These are phyloP conservation scores for Pachyramphus minor DNA, from an alignment of 2,113 vertebrate genomes.

Conservation along the genomic window DNA sequence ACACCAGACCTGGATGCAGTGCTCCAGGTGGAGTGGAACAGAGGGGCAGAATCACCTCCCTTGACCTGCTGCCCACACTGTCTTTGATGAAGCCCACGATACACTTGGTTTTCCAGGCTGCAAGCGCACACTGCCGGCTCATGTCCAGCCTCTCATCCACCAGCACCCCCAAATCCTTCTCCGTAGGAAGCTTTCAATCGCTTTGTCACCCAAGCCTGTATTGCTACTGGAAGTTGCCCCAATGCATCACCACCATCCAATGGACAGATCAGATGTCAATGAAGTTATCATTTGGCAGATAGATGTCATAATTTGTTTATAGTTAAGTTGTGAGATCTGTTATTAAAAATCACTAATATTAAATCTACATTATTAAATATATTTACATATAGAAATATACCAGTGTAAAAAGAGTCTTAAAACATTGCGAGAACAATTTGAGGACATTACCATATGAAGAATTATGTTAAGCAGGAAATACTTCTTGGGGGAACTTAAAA, in stretches of 20 bases:
- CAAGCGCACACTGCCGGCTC: fast-evolving
- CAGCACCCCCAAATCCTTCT: not conserved
- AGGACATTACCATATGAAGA: not conserved
- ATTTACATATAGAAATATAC: not conserved
- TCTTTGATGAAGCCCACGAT: not conserved
- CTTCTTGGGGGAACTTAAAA: not conserved
- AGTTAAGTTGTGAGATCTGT: not conserved
- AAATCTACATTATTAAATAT: not conserved
- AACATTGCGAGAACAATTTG: not conserved
- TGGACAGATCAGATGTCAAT: not conserved
- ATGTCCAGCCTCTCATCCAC: not conserved
- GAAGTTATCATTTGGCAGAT: not conserved
- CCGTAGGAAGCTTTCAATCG: not conserved
- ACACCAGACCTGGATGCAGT: not conserved
- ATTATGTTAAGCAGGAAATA: not conserved
- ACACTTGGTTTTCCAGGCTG: not conserved
- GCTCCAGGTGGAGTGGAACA: not conserved
- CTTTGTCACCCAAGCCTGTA: not conserved
- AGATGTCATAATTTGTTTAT: not conserved
- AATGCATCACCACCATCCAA: not conserved
- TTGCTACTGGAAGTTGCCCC: not conserved
- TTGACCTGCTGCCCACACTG: fast-evolving
- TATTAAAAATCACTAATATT: not conserved
- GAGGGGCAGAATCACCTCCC: not conserved
- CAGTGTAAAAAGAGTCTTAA: not conserved